phyloP scores from a whole-genome alignment of 1,140 invertebrate species.

The Radopholus similis region DNA sequence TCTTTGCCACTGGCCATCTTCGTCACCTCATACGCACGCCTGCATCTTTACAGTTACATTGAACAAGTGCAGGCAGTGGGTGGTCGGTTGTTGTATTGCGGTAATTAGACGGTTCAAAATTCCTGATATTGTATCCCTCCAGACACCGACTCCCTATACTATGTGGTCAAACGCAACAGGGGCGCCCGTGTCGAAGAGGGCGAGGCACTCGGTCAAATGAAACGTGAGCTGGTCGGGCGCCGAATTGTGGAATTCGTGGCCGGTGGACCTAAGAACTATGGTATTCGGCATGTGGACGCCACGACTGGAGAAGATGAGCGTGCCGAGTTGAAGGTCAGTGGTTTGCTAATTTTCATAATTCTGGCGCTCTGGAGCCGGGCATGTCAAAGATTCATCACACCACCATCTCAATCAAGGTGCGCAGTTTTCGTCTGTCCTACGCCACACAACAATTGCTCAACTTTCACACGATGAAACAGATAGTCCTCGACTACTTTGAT shows the following conservation, averaged over 20 bases:
- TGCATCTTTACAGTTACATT: constrained; percentile 12
- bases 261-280: constrained; percentile 11
- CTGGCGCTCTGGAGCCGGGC: background rate
- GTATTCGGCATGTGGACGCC: background rate
- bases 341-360: background rate
- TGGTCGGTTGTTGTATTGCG: background rate
- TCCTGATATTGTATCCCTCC: too few species aligned
- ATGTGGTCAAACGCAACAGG: background rate
- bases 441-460: background rate
- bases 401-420: background rate
- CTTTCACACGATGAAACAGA: constrained; percentile 4
- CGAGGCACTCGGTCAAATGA: constrained; percentile 10
- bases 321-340: background rate
- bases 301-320: background rate
- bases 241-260: constrained; percentile 4
- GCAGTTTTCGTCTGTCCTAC: constrained; percentile 3
- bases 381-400: background rate
- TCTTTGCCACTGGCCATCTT: background rate
- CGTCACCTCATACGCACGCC: constrained; percentile 12
- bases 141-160: constrained; percentile 17
- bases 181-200: background rate
- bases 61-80: background rate
- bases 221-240: background rate
- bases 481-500: background rate
- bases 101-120: too few species aligned